phyloP scores from a whole-genome alignment of 2,888 invertebrate species.

The Furcula furcula region DNA sequence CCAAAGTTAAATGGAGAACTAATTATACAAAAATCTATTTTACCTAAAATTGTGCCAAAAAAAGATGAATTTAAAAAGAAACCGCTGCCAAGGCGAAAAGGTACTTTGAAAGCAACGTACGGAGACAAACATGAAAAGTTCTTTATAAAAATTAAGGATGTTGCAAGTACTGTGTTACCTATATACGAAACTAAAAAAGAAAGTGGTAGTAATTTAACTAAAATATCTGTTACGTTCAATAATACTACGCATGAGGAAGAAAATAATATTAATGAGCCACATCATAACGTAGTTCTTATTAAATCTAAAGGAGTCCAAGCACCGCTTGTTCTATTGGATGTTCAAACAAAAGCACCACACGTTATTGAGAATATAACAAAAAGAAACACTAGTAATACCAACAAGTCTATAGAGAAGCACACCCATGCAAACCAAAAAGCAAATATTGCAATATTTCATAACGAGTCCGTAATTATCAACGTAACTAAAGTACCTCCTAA shows the following conservation, averaged over 20 bases:
- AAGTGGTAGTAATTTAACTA: slow-evolving; percentile 2
- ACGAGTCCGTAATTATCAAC: slow-evolving; percentile 9
- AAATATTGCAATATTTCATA: slow-evolving; percentile 2
- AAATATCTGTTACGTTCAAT: neutral
- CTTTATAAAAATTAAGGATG: slow-evolving; percentile 42
- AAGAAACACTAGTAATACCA: slow-evolving; percentile 2
- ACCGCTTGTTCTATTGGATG: slow-evolving; percentile 3
- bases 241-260: neutral
- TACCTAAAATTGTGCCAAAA: slow-evolving; percentile 41
- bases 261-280: slow-evolving; percentile 1
- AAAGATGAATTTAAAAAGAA: slow-evolving; percentile 66
- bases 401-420: slow-evolving; percentile 1
- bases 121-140: slow-evolving; percentile 72
- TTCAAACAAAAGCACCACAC: slow-evolving; percentile 1
- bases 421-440: slow-evolving; percentile 3
- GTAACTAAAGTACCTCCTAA: slow-evolving; percentile 4
- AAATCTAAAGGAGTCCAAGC: slow-evolving; percentile 3
- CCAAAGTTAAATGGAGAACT: slow-evolving; percentile 53
- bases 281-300: slow-evolving; percentile 8
- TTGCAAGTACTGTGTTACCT: slow-evolving; percentile 4
- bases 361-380: neutral
- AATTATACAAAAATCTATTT: slow-evolving; percentile 53
- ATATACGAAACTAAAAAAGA: neutral
- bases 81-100: slow-evolving; percentile 64
- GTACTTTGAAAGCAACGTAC: slow-evolving; percentile 74